Evolutionary conservation across 2,888 invertebrate genomes (phyloP).

Genomic region (Ischnura elegans): DNA sequence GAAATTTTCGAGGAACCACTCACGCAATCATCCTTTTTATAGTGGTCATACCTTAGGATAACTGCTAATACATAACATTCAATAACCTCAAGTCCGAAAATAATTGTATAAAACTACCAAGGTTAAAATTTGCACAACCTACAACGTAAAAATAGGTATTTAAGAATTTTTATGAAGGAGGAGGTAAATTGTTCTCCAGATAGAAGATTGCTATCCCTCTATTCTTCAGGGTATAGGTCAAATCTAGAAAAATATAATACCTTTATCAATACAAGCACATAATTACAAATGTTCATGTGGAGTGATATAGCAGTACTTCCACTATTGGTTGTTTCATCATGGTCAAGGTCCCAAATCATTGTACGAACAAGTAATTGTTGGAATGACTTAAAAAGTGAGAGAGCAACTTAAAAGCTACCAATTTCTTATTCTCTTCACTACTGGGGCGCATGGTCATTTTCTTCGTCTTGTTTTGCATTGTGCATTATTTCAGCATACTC

Average conservation of each 20-base stretch:
- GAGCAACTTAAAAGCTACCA: conserved; percentile 23
- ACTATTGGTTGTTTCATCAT: neutral
- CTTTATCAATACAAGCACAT: conserved; percentile 14
- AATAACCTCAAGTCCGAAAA: neutral
- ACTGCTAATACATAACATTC: neutral
- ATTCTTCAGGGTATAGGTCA: neutral
- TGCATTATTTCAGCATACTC: conserved; percentile 92
- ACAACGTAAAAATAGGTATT: neutral
- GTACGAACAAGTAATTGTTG: conserved; percentile 34
- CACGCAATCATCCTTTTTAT: neutral
- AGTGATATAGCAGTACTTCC: conserved; percentile 10
- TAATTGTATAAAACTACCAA: neutral
- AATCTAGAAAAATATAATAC: conserved; percentile 35
- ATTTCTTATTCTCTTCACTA: conserved; percentile 1
- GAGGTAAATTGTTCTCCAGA: neutral
- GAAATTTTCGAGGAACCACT: neutral
- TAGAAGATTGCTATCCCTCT: neutral
- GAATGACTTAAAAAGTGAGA: conserved; percentile 51
- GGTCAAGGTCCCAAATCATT: conserved; percentile 35
- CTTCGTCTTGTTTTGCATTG: conserved; percentile 73
- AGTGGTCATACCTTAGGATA: neutral
- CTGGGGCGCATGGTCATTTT: neutral
- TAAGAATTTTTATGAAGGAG: neutral
- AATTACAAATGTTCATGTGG: conserved; percentile 12
- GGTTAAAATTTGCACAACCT: neutral